These are phyloP conservation scores for Marisa cornuarietis DNA, from an alignment of 1,140 invertebrate species.

Conservation along the genomic window DNA sequence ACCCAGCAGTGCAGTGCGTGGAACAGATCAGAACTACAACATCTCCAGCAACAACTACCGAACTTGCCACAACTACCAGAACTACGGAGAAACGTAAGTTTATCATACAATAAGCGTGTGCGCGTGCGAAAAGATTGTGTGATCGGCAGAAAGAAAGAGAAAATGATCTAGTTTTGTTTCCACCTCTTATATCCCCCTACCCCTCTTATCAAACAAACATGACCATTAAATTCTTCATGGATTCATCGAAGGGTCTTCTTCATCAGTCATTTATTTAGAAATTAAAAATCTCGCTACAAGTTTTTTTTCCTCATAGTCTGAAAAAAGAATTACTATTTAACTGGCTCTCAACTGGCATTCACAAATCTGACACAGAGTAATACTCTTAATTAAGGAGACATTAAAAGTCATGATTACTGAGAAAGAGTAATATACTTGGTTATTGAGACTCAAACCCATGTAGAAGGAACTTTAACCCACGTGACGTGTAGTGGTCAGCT, in stretches of 20 bases:
- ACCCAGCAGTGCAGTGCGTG: neutral
- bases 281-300: no score
- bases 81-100: neutral
- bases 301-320: no score
- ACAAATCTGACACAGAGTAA: neutral
- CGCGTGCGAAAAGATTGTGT: neutral
- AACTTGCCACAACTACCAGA: neutral
- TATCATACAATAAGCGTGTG: neutral
- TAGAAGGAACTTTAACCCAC: neutral
- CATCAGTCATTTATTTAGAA: no score
- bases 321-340: neutral
- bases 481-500: no score
- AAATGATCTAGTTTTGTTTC: neutral
- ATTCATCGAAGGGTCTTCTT: no score
- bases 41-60: slow-evolving; percentile 4
- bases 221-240: no score
- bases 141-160: neutral
- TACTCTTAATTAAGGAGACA: neutral
- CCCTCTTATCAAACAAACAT: no score
- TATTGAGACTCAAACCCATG: neutral
- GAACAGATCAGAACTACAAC: neutral
- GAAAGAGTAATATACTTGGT: neutral
- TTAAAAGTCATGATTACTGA: neutral
- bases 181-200: no score
- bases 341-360: neutral